Evolutionary conservation across 1,140 invertebrate genomes (phyloP), one percentile per base, ranked within the genome.

Genomic region (Leptinotarsa lineolata): DNA sequence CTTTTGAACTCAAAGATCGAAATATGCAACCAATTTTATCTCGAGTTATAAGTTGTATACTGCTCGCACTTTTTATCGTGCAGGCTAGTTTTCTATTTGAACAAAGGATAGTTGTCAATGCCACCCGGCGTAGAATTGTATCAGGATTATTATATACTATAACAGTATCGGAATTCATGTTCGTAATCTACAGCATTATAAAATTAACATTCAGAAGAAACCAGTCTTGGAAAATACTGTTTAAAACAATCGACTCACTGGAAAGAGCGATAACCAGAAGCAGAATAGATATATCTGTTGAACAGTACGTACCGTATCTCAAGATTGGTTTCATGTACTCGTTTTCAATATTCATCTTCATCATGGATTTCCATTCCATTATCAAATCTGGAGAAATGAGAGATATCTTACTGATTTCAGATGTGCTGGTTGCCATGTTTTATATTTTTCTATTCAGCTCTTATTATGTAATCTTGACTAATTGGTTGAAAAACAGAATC

Each of bases 401-500:
- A 16, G 20, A n/a, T 12, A 21, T 21, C 1, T 4, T 63, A 15
- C 4, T 5, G 21, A 20, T 18, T 30, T 63, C 61, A 4, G 20
- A 16, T 20, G 20, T 15, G 13, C 4, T 22, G 21, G 20, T 63
- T 20, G 20, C 61, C 1, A 20, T 18, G 20, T 21, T 63, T 21
- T 63, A 24, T 63, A 63, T 30, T 12, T 20, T 54, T 18, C 13
- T 68, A 21, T 12, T 54, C 15, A 22, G 46, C n/a, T 48, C 67
- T 5, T 68, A 46, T 48, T 68, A 68, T n/a, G 20, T 68, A 1
- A 24, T 18, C 13, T 15, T 68, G 20, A 54, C 44, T 15, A 48
- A 58, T 58, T 68, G 67, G 67, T 22, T 68, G 44, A 54, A 68
- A 5, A 68, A 68, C 20, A 39, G 67, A 18, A 48, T 45, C 21